Percentiles rank a stretch among this genome's conserved stretches.
Conservation (phyloP, 1,140 invertebrate species). For the Drosophila baimaii region DNA sequence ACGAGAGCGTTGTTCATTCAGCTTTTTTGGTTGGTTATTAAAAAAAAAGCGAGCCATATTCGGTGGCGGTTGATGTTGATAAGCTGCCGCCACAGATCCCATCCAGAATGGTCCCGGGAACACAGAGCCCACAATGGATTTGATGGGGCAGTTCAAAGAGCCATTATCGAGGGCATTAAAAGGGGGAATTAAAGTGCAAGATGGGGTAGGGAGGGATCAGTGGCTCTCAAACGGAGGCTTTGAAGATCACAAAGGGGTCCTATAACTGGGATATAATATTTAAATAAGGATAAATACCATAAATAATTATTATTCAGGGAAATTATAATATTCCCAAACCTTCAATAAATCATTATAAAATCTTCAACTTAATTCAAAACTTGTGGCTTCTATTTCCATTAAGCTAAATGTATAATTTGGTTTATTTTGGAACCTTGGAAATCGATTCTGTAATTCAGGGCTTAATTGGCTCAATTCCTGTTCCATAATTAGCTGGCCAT, state of each 20-base stretch:
- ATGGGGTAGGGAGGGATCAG: background rate
- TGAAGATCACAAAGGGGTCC: background rate
- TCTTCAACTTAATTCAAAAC: background rate
- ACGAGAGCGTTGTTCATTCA: conserved; percentile 43
- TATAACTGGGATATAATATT: no score
- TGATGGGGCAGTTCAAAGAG: conserved; percentile 30
- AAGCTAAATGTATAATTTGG: background rate
- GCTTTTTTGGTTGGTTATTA: conserved; percentile 49
- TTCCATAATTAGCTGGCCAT: conserved; percentile 4
- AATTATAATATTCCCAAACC: no score
- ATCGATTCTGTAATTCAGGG: background rate
- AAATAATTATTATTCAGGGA: background rate
- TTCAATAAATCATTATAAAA: background rate
- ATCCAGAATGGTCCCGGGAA: conserved; percentile 21
- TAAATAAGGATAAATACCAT: background rate
- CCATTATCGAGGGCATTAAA: conserved; percentile 53
- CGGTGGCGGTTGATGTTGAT: conserved; percentile 53
- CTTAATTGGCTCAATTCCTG: conserved; percentile 7
- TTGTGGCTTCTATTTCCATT: background rate
- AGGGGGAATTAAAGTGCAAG: conserved; percentile 16
- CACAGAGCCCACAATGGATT: conserved; percentile 23
- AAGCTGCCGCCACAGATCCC: conserved; percentile 30
- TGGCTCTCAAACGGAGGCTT: conserved; percentile 23
- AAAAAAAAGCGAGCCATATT: conserved; percentile 20
- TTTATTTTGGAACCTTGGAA: background rate